A percentile compares a stretch with the other conserved stretches of the same genome.
phyloP scores from a whole-genome alignment of 2,113 vertebrate species.

The Stomatorhinus ivindoensis region DNA sequence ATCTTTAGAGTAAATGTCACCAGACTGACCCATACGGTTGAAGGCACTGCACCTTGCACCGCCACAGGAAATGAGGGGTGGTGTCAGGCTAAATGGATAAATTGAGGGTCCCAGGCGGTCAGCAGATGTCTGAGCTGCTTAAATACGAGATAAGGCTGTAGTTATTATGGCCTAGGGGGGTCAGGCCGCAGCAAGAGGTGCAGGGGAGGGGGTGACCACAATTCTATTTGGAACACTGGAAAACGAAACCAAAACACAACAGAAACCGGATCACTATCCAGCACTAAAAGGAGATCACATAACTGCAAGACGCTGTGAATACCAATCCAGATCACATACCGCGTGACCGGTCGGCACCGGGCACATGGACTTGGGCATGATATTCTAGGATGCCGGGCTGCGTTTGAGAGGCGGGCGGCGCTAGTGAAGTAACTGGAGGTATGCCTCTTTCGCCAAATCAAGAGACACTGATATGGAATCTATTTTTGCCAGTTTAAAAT shows the following conservation, averaged over 20 bases:
- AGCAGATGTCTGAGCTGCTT: not conserved
- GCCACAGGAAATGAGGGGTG: not conserved
- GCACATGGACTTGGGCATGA: not conserved
- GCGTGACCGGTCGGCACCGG: not conserved
- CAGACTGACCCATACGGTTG: not conserved
- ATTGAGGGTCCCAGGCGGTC: not conserved
- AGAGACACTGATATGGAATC: not conserved
- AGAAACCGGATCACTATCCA: not conserved
- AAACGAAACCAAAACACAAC: slow-evolving; percentile 1
- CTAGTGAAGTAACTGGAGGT: not conserved
- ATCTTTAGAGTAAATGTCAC: not conserved
- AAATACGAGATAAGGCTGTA: not conserved
- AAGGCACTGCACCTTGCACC: not conserved
- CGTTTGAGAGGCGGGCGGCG: not conserved
- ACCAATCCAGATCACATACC: not conserved
- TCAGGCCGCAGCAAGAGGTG: not conserved
- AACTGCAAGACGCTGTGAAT: not conserved
- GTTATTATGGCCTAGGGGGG: not conserved
- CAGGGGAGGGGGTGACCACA: not conserved
- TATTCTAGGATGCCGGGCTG: not conserved
- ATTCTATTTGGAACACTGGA: slow-evolving; percentile 5
- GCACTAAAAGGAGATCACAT: not conserved
- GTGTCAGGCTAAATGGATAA: not conserved
- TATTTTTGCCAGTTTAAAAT: not conserved
- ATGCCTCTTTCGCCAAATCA: not conserved